A percentile compares a stretch with the other conserved stretches of the same genome.
Evolutionary conservation across 2,797 vertebrate genomes (phyloP).

Genomic region (Pseudochirops corinnae): DNA sequence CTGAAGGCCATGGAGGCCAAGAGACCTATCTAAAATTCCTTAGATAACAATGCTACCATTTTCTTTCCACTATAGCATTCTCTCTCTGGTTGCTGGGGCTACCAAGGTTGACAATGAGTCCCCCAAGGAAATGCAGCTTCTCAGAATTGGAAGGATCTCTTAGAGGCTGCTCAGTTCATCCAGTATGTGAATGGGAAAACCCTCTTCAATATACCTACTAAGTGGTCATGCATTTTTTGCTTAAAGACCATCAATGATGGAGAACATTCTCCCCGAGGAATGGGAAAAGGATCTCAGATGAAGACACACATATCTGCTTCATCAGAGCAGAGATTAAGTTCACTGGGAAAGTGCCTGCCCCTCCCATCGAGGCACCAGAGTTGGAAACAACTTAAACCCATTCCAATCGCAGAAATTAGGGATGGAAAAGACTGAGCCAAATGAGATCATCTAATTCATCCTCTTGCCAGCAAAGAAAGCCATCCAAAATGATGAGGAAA

Average conservation of each 20-base stretch:
- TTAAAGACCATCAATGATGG: neutral
- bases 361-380: constrained; percentile 3
- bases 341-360: neutral
- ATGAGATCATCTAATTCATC: constrained; percentile 60
- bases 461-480: constrained; percentile 52
- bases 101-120: neutral
- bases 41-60: neutral
- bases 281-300: neutral
- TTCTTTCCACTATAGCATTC: neutral
- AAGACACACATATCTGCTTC: neutral
- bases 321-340: neutral
- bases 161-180: neutral
- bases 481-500: constrained; percentile 67
- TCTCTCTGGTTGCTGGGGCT: neutral
- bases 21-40: neutral
- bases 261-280: neutral
- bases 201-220: neutral
- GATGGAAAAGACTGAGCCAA: constrained; percentile 58
- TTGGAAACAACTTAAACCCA: constrained; percentile 26
- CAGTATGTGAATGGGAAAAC: neutral
- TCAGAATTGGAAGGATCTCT: neutral
- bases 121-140: neutral
- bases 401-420: constrained; percentile 45
- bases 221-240: neutral
- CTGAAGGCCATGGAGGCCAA: neutral